Conservation (phyloP, 2,888 invertebrate genomes). For the Pteria penguin region DNA sequence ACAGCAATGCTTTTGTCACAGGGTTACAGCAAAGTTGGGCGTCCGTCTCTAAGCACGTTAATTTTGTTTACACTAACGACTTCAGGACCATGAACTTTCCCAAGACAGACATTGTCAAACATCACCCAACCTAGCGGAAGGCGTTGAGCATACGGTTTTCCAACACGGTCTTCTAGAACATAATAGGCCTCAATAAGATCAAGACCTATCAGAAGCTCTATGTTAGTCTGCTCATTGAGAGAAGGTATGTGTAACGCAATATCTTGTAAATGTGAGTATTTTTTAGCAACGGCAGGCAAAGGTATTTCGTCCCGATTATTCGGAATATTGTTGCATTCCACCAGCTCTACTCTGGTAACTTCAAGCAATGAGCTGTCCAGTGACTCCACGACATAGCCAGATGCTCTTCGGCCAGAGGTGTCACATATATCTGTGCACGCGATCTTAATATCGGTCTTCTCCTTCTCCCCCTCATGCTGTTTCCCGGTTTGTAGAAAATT, state of each 20-base stretch:
- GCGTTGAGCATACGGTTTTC: not conserved
- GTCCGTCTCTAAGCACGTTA: not conserved
- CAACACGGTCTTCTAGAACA: not conserved
- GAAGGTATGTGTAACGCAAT: not conserved
- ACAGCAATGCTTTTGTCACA: not conserved
- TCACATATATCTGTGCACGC: not conserved
- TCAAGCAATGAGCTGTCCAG: not conserved
- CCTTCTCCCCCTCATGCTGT: too few relatives aligned
- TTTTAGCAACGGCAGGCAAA: not conserved
- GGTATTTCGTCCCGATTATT: conserved; percentile 5
- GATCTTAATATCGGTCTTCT: not conserved
- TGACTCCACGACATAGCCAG: not conserved
- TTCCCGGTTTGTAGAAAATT: not conserved
- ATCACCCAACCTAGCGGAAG: not conserved
- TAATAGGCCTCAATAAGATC: not conserved
- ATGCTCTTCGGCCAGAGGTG: not conserved
- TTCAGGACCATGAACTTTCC: not conserved
- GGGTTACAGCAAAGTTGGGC: not conserved
- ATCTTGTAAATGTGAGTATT: not conserved
- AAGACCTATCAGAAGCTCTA: not conserved
- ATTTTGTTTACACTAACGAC: not conserved
- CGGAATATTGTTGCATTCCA: not conserved
- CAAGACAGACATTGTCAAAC: not conserved
- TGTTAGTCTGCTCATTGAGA: not conserved
- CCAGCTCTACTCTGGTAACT: not conserved